Base-by-base conservation (phyloP, 1,140 invertebrate species). In the Pseudomyrmex concolor region DNA sequence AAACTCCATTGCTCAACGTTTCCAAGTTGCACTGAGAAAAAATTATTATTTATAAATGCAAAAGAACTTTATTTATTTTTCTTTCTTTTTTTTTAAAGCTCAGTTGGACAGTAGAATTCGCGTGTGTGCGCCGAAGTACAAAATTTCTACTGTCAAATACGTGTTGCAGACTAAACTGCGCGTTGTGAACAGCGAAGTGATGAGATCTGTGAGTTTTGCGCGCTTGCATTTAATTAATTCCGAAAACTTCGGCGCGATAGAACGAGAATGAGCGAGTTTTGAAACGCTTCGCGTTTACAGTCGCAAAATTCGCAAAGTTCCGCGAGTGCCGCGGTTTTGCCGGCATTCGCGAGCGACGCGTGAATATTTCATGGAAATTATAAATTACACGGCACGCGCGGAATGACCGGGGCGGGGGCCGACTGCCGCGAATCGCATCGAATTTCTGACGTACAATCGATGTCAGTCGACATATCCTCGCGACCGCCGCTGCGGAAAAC, bases 401-500 rank as follows among this genome's bases (percentile, higher is more conserved):
- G 63, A 67, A 73, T 77, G 68, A 34, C n/a, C 43, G 43, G 55
- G 64, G 7, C 17, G 55, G 50, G 54, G 68, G 80, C 60, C 60
- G 54, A 62, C 54, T 25, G 84, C 73, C 73, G 84, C 82, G 82
- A 60, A 84, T 84, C 45, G 74, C 83, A 84, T 78, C 67, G 67
- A 84, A 84, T 84, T 67, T 84, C 83, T 80, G 83, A 84, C 76
- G 81, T 73, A 66, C 83, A 81, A 84, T 84, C 68, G 77, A 84
- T 85, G 84, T 86, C 84, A 85, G 84, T 77, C 84, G 84, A 86
- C 84, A 84, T 86, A 85, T 71, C 54, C 54, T 71, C 76, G 76
- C 64, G 76, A 80, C 66, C 76, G 54, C 76, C 76, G 71, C 76
- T 66, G 66, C 66, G 76, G 66, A 80, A 80, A 71, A 80, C 66